These are phyloP conservation scores for Oryctes rhinoceros DNA, from an alignment of 1,140 invertebrate species.

Conservation along the genomic window DNA sequence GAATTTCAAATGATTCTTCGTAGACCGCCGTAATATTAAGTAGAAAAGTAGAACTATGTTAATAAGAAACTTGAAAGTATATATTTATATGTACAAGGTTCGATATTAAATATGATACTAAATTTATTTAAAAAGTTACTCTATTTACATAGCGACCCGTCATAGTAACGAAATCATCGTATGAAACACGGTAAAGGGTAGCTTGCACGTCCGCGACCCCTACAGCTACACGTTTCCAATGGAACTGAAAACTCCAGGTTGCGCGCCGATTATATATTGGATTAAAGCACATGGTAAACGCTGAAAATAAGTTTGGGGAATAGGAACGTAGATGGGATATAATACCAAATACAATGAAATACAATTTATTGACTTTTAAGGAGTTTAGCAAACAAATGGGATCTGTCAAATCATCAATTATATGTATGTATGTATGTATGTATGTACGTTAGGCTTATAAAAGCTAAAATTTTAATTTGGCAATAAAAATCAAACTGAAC, in stretches of 20 bases:
- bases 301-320: not conserved
- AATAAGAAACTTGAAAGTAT: not conserved
- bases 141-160: not conserved
- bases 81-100: no score
- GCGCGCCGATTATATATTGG: not conserved
- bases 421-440: no score
- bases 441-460: no score
- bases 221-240: conserved; percentile 8
- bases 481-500: no score
- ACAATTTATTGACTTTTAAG: no score
- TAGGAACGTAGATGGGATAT: no score
- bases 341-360: no score
- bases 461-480: no score
- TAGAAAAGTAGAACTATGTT: not conserved
- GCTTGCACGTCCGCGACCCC: not conserved
- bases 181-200: not conserved
- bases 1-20: not conserved
- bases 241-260: conserved; percentile 3
- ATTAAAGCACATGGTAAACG: conserved; percentile 11
- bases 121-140: not conserved
- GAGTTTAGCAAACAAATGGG: no score
- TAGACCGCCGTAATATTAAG: not conserved
- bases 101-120: not conserved
- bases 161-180: not conserved
- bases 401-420: no score